These are phyloP conservation scores for Gorilla gorilla DNA, from an alignment of 2,113 vertebrate genomes.

Conservation along the genomic window DNA sequence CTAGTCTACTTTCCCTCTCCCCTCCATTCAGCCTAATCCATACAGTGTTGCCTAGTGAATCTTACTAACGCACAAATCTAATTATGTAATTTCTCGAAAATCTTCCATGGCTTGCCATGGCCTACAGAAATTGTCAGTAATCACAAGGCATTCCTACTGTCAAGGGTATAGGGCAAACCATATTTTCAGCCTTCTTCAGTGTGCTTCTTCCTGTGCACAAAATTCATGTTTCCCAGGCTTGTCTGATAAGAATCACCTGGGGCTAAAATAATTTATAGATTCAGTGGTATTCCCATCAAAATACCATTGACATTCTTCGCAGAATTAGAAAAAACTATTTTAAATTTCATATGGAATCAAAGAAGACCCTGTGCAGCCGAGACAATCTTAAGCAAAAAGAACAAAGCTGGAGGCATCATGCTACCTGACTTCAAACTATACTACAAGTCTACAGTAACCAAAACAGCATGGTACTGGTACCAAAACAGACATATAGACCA, in stretches of 20 bases:
- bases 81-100: background rate
- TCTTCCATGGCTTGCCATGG: background rate
- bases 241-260: background rate
- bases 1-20: background rate
- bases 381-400: no score
- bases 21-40: background rate
- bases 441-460: no score
- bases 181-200: background rate
- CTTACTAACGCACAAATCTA: background rate
- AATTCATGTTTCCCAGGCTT: background rate
- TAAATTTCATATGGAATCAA: no score
- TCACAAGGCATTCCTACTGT: background rate
- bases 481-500: no score
- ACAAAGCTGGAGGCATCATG: no score
- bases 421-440: no score
- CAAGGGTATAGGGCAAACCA: background rate
- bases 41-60: background rate
- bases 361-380: no score
- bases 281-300: no score
- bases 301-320: no score
- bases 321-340: no score
- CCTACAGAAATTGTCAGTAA: background rate
- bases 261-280: no score
- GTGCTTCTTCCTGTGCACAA: background rate
- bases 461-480: no score